These are phyloP conservation scores for Drosophila asahinai DNA, from an alignment of 1,140 invertebrate genomes.

Conservation along the genomic window DNA sequence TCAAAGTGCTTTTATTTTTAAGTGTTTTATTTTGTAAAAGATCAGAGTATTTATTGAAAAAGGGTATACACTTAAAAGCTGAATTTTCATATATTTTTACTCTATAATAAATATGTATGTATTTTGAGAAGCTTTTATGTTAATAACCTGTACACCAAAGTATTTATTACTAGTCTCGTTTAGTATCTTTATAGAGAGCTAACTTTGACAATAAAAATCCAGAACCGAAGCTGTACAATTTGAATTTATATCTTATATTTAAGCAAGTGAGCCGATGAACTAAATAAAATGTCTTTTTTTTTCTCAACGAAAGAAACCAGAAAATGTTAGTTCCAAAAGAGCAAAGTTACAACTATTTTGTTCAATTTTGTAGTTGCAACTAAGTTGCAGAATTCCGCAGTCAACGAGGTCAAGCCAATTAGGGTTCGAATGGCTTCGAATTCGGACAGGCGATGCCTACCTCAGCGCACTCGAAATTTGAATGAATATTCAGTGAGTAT, in stretches of 20 bases:
- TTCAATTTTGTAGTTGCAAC: conserved; percentile 19
- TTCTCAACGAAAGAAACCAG: not conserved
- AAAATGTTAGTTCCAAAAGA: not conserved
- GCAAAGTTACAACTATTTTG: conserved; percentile 21
- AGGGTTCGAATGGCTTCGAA: conserved; percentile 31
- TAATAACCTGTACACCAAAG: conserved; percentile 1
- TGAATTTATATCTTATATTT: not conserved
- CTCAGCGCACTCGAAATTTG: conserved; percentile 54
- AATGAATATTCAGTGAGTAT: conserved; percentile 71
- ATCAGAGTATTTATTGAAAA: not conserved
- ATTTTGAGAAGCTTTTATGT: conserved; percentile 12
- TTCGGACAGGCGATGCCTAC: conserved; percentile 44
- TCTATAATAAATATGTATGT: not conserved
- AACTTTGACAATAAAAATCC: conserved; percentile 9
- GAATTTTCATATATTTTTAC: conserved; percentile 3
- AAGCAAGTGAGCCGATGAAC: not conserved
- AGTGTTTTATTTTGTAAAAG: not conserved
- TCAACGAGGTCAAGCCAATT: conserved; percentile 68
- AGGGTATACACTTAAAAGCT: not conserved
- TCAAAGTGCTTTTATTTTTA: conserved; percentile 6
- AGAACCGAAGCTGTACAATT: not conserved
- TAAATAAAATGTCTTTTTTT: not conserved
- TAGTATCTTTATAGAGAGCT: conserved; percentile 6
- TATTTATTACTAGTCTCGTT: conserved; percentile 19
- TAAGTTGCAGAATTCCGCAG: conserved; percentile 8